Conservation (phyloP, 2,113 vertebrate species). For the Pedionomus torquatus region DNA sequence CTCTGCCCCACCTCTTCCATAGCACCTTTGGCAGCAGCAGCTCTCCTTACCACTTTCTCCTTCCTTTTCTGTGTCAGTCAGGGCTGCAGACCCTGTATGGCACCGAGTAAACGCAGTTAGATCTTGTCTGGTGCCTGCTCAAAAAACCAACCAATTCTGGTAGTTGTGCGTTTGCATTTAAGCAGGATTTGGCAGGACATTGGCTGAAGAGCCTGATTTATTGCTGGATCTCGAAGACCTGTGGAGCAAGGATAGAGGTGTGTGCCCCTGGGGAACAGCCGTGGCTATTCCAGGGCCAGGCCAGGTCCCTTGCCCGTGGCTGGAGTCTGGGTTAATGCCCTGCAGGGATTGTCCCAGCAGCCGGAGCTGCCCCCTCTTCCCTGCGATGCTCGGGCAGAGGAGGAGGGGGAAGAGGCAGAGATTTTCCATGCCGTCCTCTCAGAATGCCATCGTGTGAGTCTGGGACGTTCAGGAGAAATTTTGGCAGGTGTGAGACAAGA, state of each 20-base stretch:
- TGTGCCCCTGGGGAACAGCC: not conserved
- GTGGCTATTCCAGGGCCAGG: not conserved
- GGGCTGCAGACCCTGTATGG: not conserved
- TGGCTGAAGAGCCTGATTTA: not conserved
- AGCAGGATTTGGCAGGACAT: not conserved
- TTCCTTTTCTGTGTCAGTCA: not conserved
- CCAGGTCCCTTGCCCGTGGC: not conserved
- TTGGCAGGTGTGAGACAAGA: not conserved
- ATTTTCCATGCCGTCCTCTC: not conserved
- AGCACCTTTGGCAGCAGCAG: not conserved
- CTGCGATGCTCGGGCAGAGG: not conserved
- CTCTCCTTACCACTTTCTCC: not conserved
- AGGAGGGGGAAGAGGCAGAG: not conserved
- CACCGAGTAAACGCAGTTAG: accelerated
- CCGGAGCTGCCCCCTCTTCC: not conserved
- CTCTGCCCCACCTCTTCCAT: not conserved
- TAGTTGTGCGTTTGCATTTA: not conserved
- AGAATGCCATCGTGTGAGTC: not conserved
- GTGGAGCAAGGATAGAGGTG: not conserved
- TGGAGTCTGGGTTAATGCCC: not conserved
- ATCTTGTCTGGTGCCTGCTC: not conserved
- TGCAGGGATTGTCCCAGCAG: not conserved
- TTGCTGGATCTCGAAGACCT: not conserved
- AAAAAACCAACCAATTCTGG: accelerated
- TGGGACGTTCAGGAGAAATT: not conserved